Percentiles rank a stretch among this genome's conserved stretches.
phyloP scores from a whole-genome alignment of 2,113 vertebrate species.

The Laticauda colubrina region DNA sequence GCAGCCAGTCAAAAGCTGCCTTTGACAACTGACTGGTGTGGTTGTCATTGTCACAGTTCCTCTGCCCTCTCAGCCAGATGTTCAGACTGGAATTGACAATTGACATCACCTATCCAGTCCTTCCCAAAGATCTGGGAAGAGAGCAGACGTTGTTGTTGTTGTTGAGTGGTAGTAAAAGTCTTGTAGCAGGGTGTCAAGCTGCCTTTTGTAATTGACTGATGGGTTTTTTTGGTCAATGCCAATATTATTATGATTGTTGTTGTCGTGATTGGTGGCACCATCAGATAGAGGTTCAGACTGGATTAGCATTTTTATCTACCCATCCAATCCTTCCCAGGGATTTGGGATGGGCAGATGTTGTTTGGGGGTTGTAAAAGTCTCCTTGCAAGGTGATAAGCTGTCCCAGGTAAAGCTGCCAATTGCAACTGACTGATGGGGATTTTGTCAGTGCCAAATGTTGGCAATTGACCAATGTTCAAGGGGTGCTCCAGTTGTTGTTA shows the following conservation, averaged over 20 bases:
- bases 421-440: background rate
- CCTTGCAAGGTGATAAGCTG: background rate
- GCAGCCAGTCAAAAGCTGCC: background rate
- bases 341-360: background rate
- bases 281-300: background rate
- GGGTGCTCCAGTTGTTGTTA: background rate
- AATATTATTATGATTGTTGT: background rate
- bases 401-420: background rate
- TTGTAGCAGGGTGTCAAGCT: background rate
- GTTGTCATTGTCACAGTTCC: background rate
- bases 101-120: background rate
- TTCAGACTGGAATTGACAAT: no score
- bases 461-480: no score
- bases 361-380: background rate
- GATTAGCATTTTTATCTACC: background rate
- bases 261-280: background rate
- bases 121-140: background rate
- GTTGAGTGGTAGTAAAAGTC: background rate
- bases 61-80: background rate
- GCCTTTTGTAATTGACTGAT: background rate
- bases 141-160: background rate
- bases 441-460: background rate
- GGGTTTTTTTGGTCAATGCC: background rate
- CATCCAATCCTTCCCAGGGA: background rate
- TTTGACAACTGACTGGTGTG: background rate